These are phyloP conservation scores for Taphrorychus bicolor DNA, from an alignment of 2,888 invertebrate species.

Conservation along the genomic window DNA sequence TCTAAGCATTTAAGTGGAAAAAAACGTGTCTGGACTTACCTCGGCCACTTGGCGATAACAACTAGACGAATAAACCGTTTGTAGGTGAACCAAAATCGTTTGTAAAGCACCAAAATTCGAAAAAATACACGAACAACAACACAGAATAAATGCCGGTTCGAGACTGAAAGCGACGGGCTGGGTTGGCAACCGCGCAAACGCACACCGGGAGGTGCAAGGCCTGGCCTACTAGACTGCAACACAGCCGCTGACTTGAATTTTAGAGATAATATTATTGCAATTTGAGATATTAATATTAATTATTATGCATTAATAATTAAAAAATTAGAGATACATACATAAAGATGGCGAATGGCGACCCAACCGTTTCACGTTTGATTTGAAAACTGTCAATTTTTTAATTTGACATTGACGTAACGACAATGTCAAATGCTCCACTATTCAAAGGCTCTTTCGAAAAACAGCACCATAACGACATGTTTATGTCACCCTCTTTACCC, in stretches of 20 bases:
- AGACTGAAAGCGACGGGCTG: conserved; percentile 51
- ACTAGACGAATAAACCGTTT: not conserved
- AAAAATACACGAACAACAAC: conserved; percentile 40
- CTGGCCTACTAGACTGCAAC: conserved; percentile 21
- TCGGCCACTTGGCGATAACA: not conserved
- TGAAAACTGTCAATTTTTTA: no score
- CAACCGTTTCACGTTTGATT: no score
- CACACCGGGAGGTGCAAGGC: conserved; percentile 30
- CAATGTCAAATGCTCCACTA: no score
- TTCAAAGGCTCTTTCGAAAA: no score
- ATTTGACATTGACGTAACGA: no score
- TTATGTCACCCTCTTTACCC: no score
- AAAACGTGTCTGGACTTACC: not conserved
- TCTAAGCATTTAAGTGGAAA: not conserved
- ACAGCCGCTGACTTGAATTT: not conserved
- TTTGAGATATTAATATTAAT: no score
- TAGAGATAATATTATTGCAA: no score
- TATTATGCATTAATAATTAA: no score
- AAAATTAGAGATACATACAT: no score
- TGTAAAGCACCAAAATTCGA: conserved; percentile 12
- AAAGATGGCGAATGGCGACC: no score
- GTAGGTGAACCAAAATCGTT: not conserved
- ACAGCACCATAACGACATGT: no score
- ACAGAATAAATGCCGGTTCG: conserved; percentile 50
- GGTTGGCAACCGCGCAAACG: conserved; percentile 47